phyloP scores from a whole-genome alignment of 1,140 invertebrate species.

The Brachionus koreanus region DNA sequence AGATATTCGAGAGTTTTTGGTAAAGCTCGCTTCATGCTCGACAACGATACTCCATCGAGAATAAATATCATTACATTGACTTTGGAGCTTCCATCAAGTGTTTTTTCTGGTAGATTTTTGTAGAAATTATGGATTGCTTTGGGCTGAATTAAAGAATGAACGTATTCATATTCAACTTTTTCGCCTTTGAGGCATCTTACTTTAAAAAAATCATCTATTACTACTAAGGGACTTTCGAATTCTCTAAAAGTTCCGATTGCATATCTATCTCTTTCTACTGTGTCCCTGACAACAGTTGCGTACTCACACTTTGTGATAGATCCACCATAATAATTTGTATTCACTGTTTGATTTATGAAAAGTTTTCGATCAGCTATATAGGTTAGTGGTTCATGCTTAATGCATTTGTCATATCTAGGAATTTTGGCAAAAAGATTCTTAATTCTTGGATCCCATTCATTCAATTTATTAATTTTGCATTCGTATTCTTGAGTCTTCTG shows the following conservation, averaged over 20 bases:
- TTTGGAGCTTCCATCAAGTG: not conserved
- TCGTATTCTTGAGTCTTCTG: not conserved
- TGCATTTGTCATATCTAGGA: not conserved
- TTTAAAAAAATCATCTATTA: slow-evolving; percentile 36
- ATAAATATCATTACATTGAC: slow-evolving; percentile 24
- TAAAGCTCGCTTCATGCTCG: not conserved
- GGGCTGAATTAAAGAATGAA: slow-evolving; percentile 15
- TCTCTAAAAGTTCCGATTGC: not conserved
- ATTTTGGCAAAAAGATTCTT: not conserved
- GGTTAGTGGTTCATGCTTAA: not conserved
- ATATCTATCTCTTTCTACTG: not conserved
- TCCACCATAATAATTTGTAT: slow-evolving; percentile 6
- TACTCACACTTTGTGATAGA: not conserved
- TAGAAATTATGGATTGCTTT: not conserved
- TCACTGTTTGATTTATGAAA: slow-evolving; percentile 19
- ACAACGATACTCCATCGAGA: not conserved
- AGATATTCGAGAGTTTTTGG: slow-evolving; percentile 30
- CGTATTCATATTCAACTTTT: slow-evolving; percentile 14
- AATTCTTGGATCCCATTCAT: slow-evolving; percentile 1
- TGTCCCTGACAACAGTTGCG: not conserved
- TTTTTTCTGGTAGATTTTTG: not conserved
- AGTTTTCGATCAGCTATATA: not conserved
- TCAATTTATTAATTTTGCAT: slow-evolving; percentile 11
- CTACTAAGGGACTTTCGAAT: not conserved
- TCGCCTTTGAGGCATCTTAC: not conserved